Conservation (phyloP, 2,888 invertebrate genomes). For the Macrophya annulata region DNA sequence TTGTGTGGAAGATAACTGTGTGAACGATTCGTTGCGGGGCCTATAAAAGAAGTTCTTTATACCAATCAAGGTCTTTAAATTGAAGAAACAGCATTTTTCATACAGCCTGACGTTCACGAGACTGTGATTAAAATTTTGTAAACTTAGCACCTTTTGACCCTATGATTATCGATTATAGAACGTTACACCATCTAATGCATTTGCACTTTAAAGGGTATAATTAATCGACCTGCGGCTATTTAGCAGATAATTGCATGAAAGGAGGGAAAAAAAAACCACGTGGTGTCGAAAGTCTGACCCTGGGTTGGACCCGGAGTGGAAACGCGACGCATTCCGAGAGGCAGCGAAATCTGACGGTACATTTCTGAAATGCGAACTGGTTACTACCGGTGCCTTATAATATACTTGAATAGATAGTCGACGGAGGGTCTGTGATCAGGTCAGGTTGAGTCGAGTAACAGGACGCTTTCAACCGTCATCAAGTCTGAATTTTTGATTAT, state of each 20-base stretch:
- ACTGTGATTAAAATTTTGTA: slow-evolving; percentile 19
- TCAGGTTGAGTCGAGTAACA: slow-evolving; percentile 6
- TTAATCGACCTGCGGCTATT: slow-evolving; percentile 11
- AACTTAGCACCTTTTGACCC: slow-evolving; percentile 28
- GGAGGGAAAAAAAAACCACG: neutral
- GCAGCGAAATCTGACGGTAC: slow-evolving; percentile 47
- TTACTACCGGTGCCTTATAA: slow-evolving; percentile 32
- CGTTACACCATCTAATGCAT: slow-evolving; percentile 19
- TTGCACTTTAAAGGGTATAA: slow-evolving; percentile 36
- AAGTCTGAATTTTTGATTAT: neutral
- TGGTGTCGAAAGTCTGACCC: slow-evolving; percentile 25
- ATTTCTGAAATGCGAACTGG: slow-evolving; percentile 32
- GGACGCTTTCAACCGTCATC: slow-evolving; percentile 25
- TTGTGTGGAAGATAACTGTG: neutral
- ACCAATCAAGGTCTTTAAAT: neutral
- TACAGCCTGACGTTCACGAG: neutral
- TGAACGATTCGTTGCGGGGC: neutral
- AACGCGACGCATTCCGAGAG: slow-evolving; percentile 20
- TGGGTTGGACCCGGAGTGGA: slow-evolving; percentile 14
- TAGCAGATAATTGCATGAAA: slow-evolving; percentile 30
- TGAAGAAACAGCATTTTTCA: neutral
- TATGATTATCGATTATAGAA: slow-evolving; percentile 31
- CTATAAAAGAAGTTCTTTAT: neutral
- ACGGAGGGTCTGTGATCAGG: slow-evolving; percentile 44
- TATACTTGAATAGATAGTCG: slow-evolving; percentile 36